Evolutionary conservation across 2,888 invertebrate genomes (phyloP).

Genomic region (Conchocele bisecta): DNA sequence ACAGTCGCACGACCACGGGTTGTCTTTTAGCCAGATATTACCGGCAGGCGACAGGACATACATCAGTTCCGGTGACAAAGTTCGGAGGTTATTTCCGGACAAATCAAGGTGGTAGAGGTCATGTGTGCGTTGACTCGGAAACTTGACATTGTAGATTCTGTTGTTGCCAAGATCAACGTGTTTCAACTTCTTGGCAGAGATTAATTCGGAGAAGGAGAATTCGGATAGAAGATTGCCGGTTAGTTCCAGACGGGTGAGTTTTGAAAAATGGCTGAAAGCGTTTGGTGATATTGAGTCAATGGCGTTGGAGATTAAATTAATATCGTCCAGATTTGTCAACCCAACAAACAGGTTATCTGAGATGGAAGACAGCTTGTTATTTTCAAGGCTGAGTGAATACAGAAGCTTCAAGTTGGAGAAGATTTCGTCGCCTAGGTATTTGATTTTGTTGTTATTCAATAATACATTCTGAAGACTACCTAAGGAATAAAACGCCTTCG

Average conservation of each 20-base stretch:
- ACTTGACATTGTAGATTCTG: constrained; percentile 47
- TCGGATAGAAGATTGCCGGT: constrained; percentile 61
- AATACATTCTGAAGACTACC: constrained; percentile 62
- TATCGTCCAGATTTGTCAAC: constrained; percentile 62
- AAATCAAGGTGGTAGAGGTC: constrained; percentile 52
- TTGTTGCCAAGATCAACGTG: constrained; percentile 61
- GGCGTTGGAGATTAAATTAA: constrained; percentile 62
- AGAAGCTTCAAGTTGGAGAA: constrained; percentile 64
- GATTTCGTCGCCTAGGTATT: constrained; percentile 54
- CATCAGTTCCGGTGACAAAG: constrained; percentile 41
- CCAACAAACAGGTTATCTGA: constrained; percentile 61
- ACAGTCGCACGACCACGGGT: constrained; percentile 72
- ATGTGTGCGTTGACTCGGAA: constrained; percentile 46
- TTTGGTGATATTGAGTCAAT: constrained; percentile 56
- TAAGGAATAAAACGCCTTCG: constrained; percentile 61
- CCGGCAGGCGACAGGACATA: constrained; percentile 56
- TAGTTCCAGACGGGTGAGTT: constrained; percentile 58
- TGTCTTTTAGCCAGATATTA: constrained; percentile 57
- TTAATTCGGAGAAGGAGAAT: constrained; percentile 60
- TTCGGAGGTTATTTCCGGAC: constrained; percentile 58
- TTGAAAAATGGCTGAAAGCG: constrained; percentile 62
- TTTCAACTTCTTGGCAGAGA: constrained; percentile 54
- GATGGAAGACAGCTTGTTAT: constrained; percentile 62
- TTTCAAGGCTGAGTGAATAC: constrained; percentile 61
- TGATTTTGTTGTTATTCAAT: constrained; percentile 62